phyloP scores from a whole-genome alignment of 2,113 vertebrate species.

The Regulus satrapa region DNA sequence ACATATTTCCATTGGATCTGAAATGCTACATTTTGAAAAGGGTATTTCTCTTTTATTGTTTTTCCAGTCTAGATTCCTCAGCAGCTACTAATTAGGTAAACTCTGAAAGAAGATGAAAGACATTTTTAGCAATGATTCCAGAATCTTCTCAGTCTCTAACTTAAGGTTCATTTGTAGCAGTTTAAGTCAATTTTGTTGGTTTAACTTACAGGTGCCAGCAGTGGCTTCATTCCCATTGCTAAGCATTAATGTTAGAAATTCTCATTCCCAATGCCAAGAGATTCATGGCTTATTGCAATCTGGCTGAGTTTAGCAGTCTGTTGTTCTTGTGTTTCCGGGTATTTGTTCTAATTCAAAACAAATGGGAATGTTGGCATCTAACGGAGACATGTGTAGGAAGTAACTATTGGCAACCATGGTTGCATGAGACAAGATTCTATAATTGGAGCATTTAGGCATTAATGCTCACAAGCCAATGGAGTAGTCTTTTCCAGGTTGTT shows the following conservation, averaged over 20 bases:
- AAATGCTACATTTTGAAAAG: neutral
- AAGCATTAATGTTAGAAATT: neutral
- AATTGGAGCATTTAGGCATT: neutral
- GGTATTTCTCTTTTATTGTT: neutral
- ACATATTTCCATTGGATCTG: neutral
- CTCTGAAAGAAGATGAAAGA: neutral
- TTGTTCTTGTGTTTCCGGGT: constrained; percentile 9
- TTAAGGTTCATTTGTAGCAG: neutral
- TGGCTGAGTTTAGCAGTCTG: constrained; percentile 36
- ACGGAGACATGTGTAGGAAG: neutral
- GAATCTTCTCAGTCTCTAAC: neutral
- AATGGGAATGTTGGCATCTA: constrained; percentile 27
- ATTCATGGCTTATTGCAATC: neutral
- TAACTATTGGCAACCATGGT: neutral
- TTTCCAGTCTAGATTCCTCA: neutral
- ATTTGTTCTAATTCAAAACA: constrained; percentile 46
- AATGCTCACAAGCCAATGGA: neutral
- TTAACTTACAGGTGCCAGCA: neutral
- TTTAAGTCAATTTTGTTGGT: neutral
- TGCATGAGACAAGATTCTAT: neutral
- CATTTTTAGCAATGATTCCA: neutral
- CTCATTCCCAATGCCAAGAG: constrained; percentile 14
- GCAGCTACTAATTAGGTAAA: neutral
- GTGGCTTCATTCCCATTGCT: neutral
- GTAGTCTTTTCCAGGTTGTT: neutral